Evolutionary conservation across 2,888 invertebrate species (phyloP).

Genomic region (Tethea ocularis): DNA sequence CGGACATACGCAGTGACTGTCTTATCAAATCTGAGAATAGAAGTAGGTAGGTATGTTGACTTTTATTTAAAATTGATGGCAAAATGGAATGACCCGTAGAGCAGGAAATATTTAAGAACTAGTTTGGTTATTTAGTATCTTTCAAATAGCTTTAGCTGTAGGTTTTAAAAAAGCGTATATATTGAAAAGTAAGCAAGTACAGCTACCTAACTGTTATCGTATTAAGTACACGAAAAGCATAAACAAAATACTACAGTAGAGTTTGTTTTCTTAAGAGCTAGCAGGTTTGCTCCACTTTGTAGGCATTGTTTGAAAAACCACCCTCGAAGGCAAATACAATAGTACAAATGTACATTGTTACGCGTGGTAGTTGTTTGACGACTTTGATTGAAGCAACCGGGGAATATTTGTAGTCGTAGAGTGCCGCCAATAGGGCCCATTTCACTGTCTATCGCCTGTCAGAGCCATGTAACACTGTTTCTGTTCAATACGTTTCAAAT

Average conservation of each 20-base stretch:
- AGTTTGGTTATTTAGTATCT: too few species aligned
- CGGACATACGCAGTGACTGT: not conserved
- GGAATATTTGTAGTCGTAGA: not conserved
- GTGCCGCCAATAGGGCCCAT: not conserved
- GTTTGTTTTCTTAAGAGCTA: not conserved
- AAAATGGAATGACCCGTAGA: not conserved
- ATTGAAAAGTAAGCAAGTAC: too few species aligned
- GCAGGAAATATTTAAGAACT: too few species aligned
- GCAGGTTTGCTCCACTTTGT: not conserved
- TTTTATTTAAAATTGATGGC: not conserved
- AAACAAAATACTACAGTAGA: not conserved
- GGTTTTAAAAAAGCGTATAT: not conserved
- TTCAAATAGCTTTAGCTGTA: not conserved
- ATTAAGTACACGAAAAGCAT: not conserved
- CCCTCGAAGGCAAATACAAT: not conserved
- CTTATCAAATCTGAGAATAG: not conserved
- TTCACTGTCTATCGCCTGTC: constrained; percentile 8
- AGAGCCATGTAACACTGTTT: not conserved
- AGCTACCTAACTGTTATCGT: too few species aligned
- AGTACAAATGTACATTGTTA: not conserved
- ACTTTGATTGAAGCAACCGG: constrained; percentile 1
- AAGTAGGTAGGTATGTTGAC: not conserved
- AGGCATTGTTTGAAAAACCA: not conserved
- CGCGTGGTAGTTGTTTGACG: constrained; percentile 1
- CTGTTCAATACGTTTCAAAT: not conserved